Base-by-base conservation (phyloP, 1,140 invertebrate genomes). In the Stegodyphus mimosarum region DNA sequence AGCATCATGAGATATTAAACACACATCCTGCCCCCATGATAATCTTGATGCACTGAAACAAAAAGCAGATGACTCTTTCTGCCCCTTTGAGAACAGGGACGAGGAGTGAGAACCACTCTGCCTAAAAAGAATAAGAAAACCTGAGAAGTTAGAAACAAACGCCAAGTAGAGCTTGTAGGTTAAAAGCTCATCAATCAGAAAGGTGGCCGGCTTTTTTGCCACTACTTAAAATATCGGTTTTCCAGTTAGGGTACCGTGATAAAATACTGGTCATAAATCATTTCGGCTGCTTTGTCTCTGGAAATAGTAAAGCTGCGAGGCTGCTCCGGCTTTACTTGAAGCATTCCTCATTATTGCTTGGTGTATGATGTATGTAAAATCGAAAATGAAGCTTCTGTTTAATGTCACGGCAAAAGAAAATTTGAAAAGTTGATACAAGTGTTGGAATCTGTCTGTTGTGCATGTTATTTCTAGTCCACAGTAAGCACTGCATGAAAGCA, bases 191-290 rank as follows among this genome's bases (percentile, higher is more conserved):
- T 80, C 78, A 80, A 80, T 80, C 78, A 80, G 69, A n/a, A 72
- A 18, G 63, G 18, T 10, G 67, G 17, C 18, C 6, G 11, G 33
- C 76, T 52, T 48, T 6, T 33, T 64, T 64, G 69, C 67, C 66
- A 80, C 78, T 80, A 80, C 78, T 80, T 80, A 80, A 80, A 80
- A 80, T 80, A 80, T 80, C 78, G 78, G 78, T 80, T 80, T 80
- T 80, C 78, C 78, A 80, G 78, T 80, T 80, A 71, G 67, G 78
- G 67, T 55, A 11, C 76, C 78, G 78, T 72, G 78, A 80, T 80
- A 80, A 80, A 80, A 64, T 80, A 80, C 66, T 80, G 72, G 67
- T 80, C 78, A 80, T 80, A 80, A 80, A 80, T 80, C 78, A 80
- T 80, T 69, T 69, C 55, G 6, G 78, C 48, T 33, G 50, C 52